Base-by-base conservation (phyloP, 2,797 vertebrate species). In the Scleropages formosus region DNA sequence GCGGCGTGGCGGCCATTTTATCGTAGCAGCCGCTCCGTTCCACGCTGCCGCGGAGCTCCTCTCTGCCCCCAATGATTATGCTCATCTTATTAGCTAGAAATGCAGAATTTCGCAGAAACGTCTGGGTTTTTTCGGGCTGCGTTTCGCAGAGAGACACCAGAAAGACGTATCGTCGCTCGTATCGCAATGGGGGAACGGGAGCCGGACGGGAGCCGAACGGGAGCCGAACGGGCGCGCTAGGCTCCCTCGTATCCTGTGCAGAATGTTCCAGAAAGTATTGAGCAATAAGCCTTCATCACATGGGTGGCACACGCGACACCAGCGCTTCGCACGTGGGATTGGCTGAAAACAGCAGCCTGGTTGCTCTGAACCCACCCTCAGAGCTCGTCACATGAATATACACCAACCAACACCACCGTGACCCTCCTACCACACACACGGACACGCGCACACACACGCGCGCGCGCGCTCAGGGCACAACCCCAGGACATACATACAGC, bases 401-500 rank as follows among this genome's bases (percentile, higher is more conserved):
- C 82, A 81, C 77, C 81, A 77, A 72, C 77, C 78, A 77, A 66
- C 58, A 39, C 2, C 31, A 39, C 64, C 77, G 71, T 68, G 73
- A 75, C 53, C 69, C 74, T 75, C 65, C 44, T 68, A 73, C 53
- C 69, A 58, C 74, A 74, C 76, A 72, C 24, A 64, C 73, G 72
- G 47, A 75, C 47, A 75, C 20, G 13, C 53, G 51, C 60, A 69
- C 75, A 76, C 72, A 64, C 51, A 24, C 26, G 71, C 71, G 77
- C 75, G 76, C 72, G 64, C 51, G 24, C 26, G 71, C 71, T 77
- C 79, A 78, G 74, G 76, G 39, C 59, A 59, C 82, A 73, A 83
- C 82, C 87, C 87, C 83, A 78, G 80, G 81, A 87, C 84, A 83
- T 88, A 88, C 31, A n/a, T 26, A 39, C 64, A 44, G 44, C 15